Evolutionary conservation across 2,797 vertebrate genomes (phyloP).

Genomic region (Acomys russatus): DNA sequence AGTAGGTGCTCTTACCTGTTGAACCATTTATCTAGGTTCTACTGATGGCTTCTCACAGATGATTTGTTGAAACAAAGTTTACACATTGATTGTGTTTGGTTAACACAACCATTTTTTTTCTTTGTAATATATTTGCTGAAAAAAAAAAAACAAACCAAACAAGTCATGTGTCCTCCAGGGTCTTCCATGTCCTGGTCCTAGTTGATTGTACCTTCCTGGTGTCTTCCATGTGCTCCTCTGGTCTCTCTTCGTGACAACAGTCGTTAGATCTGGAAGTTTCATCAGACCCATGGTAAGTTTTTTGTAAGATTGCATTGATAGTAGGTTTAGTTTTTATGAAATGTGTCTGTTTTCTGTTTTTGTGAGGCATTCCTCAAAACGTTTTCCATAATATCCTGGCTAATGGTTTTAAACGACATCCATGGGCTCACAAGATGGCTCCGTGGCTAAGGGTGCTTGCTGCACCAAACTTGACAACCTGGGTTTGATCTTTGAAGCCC

Average conservation of each 20-base stretch:
- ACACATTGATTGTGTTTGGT: not conserved
- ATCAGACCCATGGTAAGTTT: not conserved
- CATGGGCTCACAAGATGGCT: not conserved
- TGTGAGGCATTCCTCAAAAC: not conserved
- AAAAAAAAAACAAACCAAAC: not conserved
- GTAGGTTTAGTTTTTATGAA: conserved; percentile 12
- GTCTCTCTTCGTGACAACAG: not conserved
- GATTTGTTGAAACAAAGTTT: conserved; percentile 42
- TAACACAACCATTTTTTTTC: not conserved
- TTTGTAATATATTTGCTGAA: conserved; percentile 4
- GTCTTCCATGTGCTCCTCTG: not conserved
- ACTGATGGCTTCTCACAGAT: not conserved
- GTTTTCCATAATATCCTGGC: not conserved
- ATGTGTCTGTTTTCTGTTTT: conserved; percentile 1
- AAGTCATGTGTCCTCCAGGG: not conserved
- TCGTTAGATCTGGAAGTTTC: conserved; percentile 35
- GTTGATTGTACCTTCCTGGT: not conserved
- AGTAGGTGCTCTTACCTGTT: not conserved
- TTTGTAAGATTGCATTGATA: conserved; percentile 27
- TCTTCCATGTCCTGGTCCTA: not conserved
- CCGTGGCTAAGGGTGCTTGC: not conserved
- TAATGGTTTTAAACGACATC: conserved; percentile 29
- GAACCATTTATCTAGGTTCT: not conserved
- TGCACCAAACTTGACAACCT: not conserved
- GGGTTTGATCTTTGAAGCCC: not conserved